Base-by-base conservation (phyloP, 2,888 invertebrate genomes). In the Escarpia spicata region DNA sequence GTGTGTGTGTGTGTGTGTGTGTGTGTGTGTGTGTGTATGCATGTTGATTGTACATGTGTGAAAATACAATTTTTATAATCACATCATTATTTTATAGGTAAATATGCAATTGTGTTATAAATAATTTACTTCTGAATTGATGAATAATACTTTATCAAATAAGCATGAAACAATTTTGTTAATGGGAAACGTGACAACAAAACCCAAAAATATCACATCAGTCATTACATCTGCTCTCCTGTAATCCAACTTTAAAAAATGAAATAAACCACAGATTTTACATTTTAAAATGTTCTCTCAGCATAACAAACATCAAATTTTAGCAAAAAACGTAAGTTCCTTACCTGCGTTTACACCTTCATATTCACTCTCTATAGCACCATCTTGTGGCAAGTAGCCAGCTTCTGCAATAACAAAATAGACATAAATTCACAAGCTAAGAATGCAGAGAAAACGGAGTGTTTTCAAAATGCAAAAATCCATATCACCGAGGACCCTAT, bases 281-380 rank as follows among this genome's bases (percentile, higher is more conserved):
- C 26, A 75, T 75, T 75, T 75, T 6, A 0, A 26, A 75, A 26
- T 75, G 26, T 75, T 60, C 60, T 75, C 19, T 75, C n/a, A 75
- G 75, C 75, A 26, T 2, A 1, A n/a, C n/a, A 26, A 75, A 26
- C 26, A 75, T 26, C 3, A 75, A 75, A 75, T 75, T 2, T 75
- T 2, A 0, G 26, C 26, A 75, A 75, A 75, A 52, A 75, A 75
- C 4, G 26, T 6, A 75, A 75, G 19, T 26, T n/a, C 75, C 75
- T 75, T 75, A 75, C 75, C 75, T 75, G 26, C 75, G 26, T 75
- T 75, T 75, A 75, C 75, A 75, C 75, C 75, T 75, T 75, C 75
- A 6, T 75, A 75, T 75, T 75, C 75, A 26, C 75, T 75, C 75
- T 75, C 75, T 75, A 75, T 2, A 26, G 75, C 75, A 6, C 75